Evolutionary conservation across 2,888 invertebrate genomes (phyloP), one percentile per base, ranked within the genome.

Genomic region (Eristalis intricaria): DNA sequence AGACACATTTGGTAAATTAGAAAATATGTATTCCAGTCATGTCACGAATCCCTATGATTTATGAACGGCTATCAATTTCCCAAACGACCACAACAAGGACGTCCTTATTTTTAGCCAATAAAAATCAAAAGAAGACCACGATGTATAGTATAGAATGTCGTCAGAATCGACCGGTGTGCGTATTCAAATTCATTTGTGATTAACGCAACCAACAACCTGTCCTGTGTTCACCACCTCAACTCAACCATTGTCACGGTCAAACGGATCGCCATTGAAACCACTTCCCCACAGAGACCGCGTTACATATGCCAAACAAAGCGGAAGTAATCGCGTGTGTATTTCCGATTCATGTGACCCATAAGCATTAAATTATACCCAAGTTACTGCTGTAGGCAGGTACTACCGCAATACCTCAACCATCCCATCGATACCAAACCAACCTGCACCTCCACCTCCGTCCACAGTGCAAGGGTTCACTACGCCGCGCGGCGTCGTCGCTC

Each of bases 341-440:
- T 87, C 87, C 87, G 87, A 84, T 87, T 87, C 75, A 87, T 84
- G 79, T 80, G 80, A 87, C 76, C 87, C 79, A 87, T 87, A 80
- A 79, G 83, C 73, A 83, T 84, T 84, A 76, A 83, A 80, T 80
- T 64, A 83, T 64, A 65, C 58, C 32, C 70, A 68, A 61, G 35
- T 32, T 64, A 29, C 50, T 8, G n/a, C 8, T 19, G 50, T 65
- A 32, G 68, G 19, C 60, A 50, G 60, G 71, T 63, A 73, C 80
- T 80, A 56, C 79, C 60, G 43, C 66, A 79, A 79, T 58, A 65
- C 65, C 15, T 43, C 23, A 70, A 22, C 23, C 35, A 26, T 29
- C 32, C 11, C 56, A n/a, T 7, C 22, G 22, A 60, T 11, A 4
- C 10, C 58, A 22, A 3, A 23, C 3, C 58, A 5, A 23, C 13